Evolutionary conservation across 2,113 vertebrate genomes (phyloP).

Genomic region (Pseudopodoces humilis): DNA sequence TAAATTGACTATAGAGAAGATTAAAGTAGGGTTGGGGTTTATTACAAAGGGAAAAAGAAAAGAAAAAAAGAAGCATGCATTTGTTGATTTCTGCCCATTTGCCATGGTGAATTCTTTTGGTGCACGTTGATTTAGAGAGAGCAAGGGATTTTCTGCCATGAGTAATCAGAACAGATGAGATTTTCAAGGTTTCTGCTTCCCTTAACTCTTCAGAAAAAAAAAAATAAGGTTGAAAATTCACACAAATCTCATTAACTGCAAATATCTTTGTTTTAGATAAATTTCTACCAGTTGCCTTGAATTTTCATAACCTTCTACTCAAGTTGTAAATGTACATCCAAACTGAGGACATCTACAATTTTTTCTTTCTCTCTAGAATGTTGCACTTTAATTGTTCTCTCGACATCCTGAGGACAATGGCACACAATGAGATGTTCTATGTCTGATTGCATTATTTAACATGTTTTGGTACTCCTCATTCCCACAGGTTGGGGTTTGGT

Average conservation of each 20-base stretch:
- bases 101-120: constrained; percentile 4
- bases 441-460: neutral
- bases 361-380: neutral
- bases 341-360: neutral
- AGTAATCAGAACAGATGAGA: constrained; percentile 66
- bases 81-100: neutral
- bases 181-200: constrained; percentile 68
- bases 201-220: constrained; percentile 36
- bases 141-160: constrained; percentile 18
- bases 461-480: neutral
- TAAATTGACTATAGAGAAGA: neutral
- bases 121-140: neutral
- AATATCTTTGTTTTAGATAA: constrained; percentile 54
- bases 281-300: constrained; percentile 44
- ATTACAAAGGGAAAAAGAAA: neutral
- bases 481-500: neutral
- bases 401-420: neutral
- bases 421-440: neutral
- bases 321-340: neutral
- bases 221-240: constrained; percentile 43
- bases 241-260: constrained; percentile 58
- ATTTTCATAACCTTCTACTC: constrained; percentile 4
- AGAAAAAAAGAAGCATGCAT: neutral
- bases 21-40: constrained; percentile 14
- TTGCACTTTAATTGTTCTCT: neutral